These are phyloP conservation scores for Nylanderia fulva DNA, from an alignment of 1,140 invertebrate genomes.

Conservation along the genomic window DNA sequence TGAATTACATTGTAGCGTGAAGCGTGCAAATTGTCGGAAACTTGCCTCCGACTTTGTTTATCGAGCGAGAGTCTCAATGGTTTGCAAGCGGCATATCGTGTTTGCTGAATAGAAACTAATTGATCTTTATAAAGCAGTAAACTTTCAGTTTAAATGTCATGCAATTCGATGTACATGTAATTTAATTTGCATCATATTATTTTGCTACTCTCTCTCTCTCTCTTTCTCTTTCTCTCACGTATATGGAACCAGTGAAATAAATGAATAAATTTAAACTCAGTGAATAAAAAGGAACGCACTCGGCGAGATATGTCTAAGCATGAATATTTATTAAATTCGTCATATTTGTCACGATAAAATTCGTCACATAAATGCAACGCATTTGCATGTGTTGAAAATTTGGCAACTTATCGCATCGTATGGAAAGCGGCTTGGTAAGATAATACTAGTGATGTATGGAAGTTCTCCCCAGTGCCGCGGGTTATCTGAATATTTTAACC, in stretches of 20 bases:
- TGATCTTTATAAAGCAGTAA: slow-evolving; percentile 32
- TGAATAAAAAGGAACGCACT: background rate
- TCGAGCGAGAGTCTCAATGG: slow-evolving; percentile 1
- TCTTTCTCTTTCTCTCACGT: too few relatives aligned
- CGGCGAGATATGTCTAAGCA: background rate
- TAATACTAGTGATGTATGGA: slow-evolving; percentile 51
- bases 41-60: slow-evolving; percentile 39
- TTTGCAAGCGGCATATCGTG: slow-evolving; percentile 16
- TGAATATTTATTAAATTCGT: background rate
- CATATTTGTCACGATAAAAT: slow-evolving; percentile 13
- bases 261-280: background rate
- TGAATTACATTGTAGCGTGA: slow-evolving; percentile 33
- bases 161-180: slow-evolving; percentile 9
- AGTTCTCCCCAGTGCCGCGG: background rate
- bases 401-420: slow-evolving; percentile 38
- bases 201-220: too few relatives aligned
- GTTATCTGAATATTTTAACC: slow-evolving; percentile 55
- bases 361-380: background rate
- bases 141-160: slow-evolving; percentile 7
- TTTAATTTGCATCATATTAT: background rate
- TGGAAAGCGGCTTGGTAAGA: slow-evolving; percentile 13
- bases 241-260: too few relatives aligned
- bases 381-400: slow-evolving; percentile 22
- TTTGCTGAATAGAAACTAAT: slow-evolving; percentile 45
- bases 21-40: slow-evolving; percentile 27